These are phyloP conservation scores for Ceryle rudis DNA, from an alignment of 2,797 vertebrate species.

Conservation along the genomic window DNA sequence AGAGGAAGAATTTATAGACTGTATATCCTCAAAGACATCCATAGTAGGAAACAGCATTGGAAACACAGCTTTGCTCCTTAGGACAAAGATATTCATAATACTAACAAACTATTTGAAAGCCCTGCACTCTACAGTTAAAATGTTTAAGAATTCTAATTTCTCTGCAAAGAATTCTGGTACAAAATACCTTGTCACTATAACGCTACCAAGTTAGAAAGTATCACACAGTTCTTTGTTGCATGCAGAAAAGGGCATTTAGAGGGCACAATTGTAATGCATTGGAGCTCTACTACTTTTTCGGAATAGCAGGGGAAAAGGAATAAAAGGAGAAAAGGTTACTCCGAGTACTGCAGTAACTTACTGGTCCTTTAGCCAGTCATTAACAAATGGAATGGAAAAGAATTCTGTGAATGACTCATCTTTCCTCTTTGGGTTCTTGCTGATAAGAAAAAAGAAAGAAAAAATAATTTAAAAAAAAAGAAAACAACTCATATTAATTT, in stretches of 20 bases:
- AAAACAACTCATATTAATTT: constrained; percentile 45
- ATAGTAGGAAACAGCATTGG: not conserved
- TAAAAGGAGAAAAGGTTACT: not conserved
- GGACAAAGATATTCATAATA: not conserved
- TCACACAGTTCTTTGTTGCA: not conserved
- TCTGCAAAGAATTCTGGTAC: not conserved
- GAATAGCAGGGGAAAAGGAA: not conserved
- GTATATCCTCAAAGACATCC: not conserved
- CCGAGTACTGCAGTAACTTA: constrained; percentile 78
- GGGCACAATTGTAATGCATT: not conserved
- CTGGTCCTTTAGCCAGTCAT: constrained; percentile 85
- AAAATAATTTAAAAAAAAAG: not conserved
- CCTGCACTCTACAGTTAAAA: not conserved
- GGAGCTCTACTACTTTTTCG: not conserved
- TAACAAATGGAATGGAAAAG: constrained; percentile 90
- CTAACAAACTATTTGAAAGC: not conserved
- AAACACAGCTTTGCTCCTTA: not conserved
- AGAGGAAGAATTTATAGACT: not conserved
- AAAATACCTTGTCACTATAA: not conserved
- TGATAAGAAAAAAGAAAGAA: constrained; percentile 38
- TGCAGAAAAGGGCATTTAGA: not conserved
- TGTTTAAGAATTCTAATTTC: not conserved
- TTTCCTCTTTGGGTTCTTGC: constrained; percentile 84
- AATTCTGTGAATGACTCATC: constrained; percentile 77
- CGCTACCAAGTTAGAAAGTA: not conserved